Evolutionary conservation across 2,888 invertebrate genomes (phyloP), one percentile per base, ranked within the genome.

Genomic region (Morpho achilles): DNA sequence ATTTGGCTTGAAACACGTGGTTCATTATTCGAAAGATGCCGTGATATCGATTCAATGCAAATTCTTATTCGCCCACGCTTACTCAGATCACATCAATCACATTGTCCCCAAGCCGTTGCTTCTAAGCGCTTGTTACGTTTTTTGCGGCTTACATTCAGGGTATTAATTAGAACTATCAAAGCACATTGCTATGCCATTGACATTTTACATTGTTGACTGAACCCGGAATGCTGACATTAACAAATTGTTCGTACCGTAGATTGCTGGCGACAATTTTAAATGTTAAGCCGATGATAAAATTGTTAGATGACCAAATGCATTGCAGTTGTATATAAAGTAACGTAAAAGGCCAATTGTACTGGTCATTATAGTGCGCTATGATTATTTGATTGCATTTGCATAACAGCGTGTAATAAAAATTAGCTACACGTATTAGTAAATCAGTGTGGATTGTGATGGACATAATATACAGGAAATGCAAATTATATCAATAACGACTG

Each of bases 11-110:
- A 63, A 68, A 67, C 76, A 80, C 79, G 79, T 82, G 80, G 78
- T 80, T 69, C 72, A 79, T 75, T 75, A 77, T 79, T 79, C 69
- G 73, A 76, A 73, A 80, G 82, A 80, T 79, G 78, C 75, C 73
- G 72, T 73, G 68, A 73, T 73, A 77, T 73, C 85, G 70, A 89
- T 89, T 89, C 86, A 87, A 90, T 89, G 88, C 85, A 84, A 89
- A 89, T 88, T 71, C 71, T 69, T 60, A 60, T 61, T 72, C 84
- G 77, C 87, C 87, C 79, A 85, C 86, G 51, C 67, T 63, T 65
- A 69, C 67, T 67, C 67, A 76, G 74, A 80, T 71, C 76, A 80
- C 79, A 88, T 87, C 85, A 79, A 90, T 89, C 87, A 87, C 76
- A 80, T 83, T 84, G 82, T 87, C 68, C 72, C 66, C 67, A 67